phyloP scores from a whole-genome alignment of 2,888 invertebrate species.

The Portevinia maculata region DNA sequence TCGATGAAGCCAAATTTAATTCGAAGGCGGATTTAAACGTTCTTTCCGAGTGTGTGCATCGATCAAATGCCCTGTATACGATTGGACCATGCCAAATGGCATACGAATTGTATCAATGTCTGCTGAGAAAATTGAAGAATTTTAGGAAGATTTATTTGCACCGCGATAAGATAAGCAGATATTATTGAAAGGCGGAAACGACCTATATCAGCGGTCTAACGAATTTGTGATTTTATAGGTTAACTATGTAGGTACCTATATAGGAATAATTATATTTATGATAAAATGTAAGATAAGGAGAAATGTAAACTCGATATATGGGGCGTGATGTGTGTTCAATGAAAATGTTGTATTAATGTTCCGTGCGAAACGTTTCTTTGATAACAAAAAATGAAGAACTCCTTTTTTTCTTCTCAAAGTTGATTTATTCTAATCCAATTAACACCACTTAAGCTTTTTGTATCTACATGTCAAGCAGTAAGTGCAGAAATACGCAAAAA shows the following conservation, averaged over 20 bases:
- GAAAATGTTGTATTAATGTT: background rate
- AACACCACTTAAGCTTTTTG: too few relatives aligned
- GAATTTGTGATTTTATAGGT: conserved; percentile 48
- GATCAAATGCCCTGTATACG: conserved; percentile 68
- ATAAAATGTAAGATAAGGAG: conserved; percentile 27
- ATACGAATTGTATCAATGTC: conserved; percentile 75
- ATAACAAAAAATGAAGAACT: too few relatives aligned
- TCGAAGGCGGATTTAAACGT: conserved; percentile 1
- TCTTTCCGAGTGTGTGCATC: conserved; percentile 72
- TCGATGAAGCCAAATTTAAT: conserved; percentile 65
- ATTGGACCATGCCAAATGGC: conserved; percentile 72
- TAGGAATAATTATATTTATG: conserved; percentile 23
- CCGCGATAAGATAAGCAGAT: conserved; percentile 70
- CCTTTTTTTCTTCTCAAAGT: background rate
- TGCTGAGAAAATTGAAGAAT: conserved; percentile 47
- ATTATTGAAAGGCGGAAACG: conserved; percentile 36
- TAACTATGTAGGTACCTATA: background rate
- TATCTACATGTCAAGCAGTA: too few relatives aligned
- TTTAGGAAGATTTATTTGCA: conserved; percentile 59
- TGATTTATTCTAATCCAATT: background rate
- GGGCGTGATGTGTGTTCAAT: background rate
- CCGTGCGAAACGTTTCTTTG: too few relatives aligned
- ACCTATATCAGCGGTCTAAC: background rate
- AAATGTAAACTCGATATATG: conserved; percentile 6
- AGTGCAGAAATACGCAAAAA: too few relatives aligned